phyloP scores from a whole-genome alignment of 2,888 invertebrate genomes.

The Dasypogon diadema region DNA sequence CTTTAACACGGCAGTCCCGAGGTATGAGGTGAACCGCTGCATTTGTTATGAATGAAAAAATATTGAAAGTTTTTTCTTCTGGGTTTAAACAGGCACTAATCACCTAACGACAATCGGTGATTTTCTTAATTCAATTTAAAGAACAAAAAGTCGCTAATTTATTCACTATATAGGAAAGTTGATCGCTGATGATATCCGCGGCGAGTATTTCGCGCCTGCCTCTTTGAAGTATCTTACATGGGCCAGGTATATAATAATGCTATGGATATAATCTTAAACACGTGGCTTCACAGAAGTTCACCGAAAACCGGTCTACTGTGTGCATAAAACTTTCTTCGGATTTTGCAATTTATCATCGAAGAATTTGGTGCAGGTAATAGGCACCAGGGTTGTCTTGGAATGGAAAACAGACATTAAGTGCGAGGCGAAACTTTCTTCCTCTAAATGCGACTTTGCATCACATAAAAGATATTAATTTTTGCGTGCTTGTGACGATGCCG shows the following conservation, averaged over 20 bases:
- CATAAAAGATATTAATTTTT: neutral
- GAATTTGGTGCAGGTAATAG: conserved; percentile 15
- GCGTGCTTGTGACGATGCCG: neutral
- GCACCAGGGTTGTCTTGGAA: neutral
- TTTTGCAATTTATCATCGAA: conserved; percentile 26
- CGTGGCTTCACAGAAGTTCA: conserved; percentile 23
- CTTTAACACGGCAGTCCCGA: neutral
- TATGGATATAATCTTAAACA: conserved; percentile 8
- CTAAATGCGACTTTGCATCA: neutral
- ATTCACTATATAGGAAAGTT: conserved; percentile 1
- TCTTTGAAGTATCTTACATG: neutral
- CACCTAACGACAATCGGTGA: neutral
- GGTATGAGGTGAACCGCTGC: neutral
- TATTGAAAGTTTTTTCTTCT: neutral
- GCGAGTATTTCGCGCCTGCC: neutral
- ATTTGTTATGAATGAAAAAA: neutral
- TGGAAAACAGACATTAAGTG: neutral
- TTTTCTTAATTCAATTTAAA: neutral
- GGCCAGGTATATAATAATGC: neutral
- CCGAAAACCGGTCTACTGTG: conserved; percentile 9
- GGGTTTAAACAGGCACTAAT: neutral
- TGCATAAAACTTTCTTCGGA: conserved; percentile 45
- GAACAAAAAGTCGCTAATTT: conserved; percentile 19
- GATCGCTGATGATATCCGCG: neutral
- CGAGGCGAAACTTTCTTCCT: neutral